Base-by-base conservation (phyloP, 2,888 invertebrate genomes). In the Oscheius sp. region DNA sequence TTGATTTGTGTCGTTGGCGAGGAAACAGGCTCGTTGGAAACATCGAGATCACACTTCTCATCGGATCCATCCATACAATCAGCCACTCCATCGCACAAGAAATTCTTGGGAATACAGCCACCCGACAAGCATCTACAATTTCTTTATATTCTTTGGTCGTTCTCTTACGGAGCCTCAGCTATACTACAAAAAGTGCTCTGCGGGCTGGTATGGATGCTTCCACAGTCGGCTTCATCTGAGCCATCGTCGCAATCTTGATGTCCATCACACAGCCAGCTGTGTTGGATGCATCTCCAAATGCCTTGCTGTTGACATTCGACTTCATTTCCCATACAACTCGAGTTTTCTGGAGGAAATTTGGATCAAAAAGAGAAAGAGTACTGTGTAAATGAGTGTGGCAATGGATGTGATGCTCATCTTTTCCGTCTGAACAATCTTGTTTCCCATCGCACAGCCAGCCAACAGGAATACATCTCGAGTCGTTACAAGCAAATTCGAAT, bases 241-340 rank as follows among this genome's bases (percentile, higher is more conserved):
- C 72, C 73, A 17, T 65, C 48, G 48, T 76, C 76, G 29, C 76
- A 76, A 48, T 76, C 76, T 70, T 76, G 71, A 55, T 76, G 76
- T 0, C 76, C 73, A 65, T 76, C 76, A 46, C 76, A 76, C 2
- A 76, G 50, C 76, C 76, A 76, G 53, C 73, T 70, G 37, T 76
- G 76, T 20, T 65, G 71, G n/a, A 76, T 76, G 25, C 76, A 76
- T 37, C 76, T 37, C 29, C 53, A 34, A 20, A 34, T 34, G 3
- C 76, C 76, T 29, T 70, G 71, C 25, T 73, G 69, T 25, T 52
- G 20, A 34, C 76, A 76, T 61, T 76, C 76, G n/a, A 68, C 71
- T 55, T 76, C 74, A 27, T 76, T 76, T 46, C 76, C 76, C 17
- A 73, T 74, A 45, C 76, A 76, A 0, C 69, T 45, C 0, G 76